Conservation (phyloP, 2,888 invertebrate species). For the Biston betularia region DNA sequence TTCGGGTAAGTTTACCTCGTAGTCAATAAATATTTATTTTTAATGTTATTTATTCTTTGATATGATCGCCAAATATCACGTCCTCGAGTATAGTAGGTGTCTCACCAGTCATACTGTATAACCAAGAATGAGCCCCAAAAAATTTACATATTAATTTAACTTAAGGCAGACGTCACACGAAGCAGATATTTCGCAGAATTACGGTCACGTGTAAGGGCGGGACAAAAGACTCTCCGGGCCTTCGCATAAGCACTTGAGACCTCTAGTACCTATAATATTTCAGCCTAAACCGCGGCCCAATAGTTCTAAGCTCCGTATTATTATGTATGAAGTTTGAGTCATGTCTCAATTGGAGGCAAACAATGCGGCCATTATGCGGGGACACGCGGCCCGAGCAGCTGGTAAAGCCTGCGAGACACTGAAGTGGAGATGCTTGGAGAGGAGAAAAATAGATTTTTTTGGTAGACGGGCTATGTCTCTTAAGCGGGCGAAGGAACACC, state of each 20-base stretch:
- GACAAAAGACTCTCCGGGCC: constrained; percentile 14
- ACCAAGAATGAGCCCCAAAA: too few species aligned
- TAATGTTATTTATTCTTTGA: too few species aligned
- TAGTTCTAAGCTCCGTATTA: constrained; percentile 57
- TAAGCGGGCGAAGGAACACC: too few species aligned
- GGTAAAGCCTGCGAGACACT: neutral
- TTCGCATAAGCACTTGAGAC: constrained; percentile 45
- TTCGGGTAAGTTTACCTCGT: too few species aligned
- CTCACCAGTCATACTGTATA: too few species aligned
- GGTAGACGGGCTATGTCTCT: neutral
- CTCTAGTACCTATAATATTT: constrained; percentile 53
- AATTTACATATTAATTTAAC: neutral
- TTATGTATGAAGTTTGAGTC: constrained; percentile 57
- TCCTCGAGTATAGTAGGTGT: too few species aligned
- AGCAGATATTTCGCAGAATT: neutral
- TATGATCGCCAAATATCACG: too few species aligned
- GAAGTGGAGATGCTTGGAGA: neutral
- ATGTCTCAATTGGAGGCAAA: constrained; percentile 60
- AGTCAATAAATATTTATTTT: too few species aligned
- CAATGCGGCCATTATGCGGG: constrained; percentile 52
- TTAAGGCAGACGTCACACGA: neutral
- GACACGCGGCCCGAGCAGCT: constrained; percentile 50
- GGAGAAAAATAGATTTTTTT: neutral
- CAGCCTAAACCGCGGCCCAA: constrained; percentile 49
- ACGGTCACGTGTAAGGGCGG: neutral